Evolutionary conservation across 1,140 invertebrate genomes (phyloP).

Genomic region (Pachypsylla venusta): DNA sequence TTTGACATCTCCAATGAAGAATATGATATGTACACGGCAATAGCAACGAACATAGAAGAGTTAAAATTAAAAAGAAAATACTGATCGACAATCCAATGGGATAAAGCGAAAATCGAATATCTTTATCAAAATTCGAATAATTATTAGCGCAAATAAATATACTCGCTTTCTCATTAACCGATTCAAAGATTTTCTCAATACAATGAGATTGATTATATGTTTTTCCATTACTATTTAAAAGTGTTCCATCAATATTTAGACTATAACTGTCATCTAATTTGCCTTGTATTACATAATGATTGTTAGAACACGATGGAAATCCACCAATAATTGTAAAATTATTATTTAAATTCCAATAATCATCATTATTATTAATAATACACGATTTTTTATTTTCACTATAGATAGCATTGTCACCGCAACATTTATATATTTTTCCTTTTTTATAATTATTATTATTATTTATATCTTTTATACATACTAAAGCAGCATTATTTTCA

Average conservation of each 20-base stretch:
- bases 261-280: slow-evolving; percentile 30
- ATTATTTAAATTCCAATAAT: slow-evolving; percentile 20
- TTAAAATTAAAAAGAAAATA: slow-evolving; percentile 57
- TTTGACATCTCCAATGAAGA: slow-evolving; percentile 69
- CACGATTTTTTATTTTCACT: slow-evolving; percentile 36
- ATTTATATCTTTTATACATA: slow-evolving; percentile 8
- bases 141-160: slow-evolving; percentile 45
- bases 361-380: slow-evolving; percentile 27
- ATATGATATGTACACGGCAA: slow-evolving; percentile 65
- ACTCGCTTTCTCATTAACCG: slow-evolving; percentile 32
- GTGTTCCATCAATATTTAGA: slow-evolving; percentile 34
- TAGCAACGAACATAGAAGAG: slow-evolving; percentile 53
- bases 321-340: slow-evolving; percentile 25
- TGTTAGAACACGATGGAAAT: slow-evolving; percentile 37
- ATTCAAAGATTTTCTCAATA: slow-evolving; percentile 39
- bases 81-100: slow-evolving; percentile 58
- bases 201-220: slow-evolving; percentile 39
- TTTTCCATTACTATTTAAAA: slow-evolving; percentile 28
- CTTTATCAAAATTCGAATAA: slow-evolving; percentile 33
- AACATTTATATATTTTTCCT: slow-evolving; percentile 35
- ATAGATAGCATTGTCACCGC: slow-evolving; percentile 39
- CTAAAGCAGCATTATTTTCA: slow-evolving; percentile 13
- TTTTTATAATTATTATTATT: neutral
- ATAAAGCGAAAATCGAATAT: slow-evolving; percentile 48
- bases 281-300: slow-evolving; percentile 32